phyloP scores from a whole-genome alignment of 2,888 invertebrate species.

The Diaphora mendica region DNA sequence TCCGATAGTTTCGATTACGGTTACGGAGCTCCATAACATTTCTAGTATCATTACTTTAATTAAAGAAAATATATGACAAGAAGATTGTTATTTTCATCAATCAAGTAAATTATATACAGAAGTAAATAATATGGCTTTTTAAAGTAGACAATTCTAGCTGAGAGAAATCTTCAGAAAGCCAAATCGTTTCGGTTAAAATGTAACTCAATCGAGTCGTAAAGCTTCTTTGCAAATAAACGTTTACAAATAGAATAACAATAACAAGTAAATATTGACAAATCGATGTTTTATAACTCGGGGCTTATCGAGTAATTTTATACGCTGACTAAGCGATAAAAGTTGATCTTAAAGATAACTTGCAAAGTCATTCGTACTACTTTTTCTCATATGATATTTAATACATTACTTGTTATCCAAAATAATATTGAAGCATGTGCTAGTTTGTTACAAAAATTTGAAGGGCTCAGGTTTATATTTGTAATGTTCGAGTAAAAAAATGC shows the following conservation, averaged over 20 bases:
- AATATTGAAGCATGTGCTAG: neutral
- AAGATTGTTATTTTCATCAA: neutral
- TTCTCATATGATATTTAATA: neutral
- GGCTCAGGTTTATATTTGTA: neutral
- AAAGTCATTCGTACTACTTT: neutral
- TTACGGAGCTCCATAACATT: too few relatives aligned
- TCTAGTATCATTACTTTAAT: neutral
- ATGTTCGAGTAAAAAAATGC: neutral
- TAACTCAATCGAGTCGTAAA: neutral
- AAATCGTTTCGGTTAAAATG: neutral
- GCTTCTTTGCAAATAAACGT: neutral
- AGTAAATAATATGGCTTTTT: neutral
- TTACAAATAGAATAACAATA: neutral
- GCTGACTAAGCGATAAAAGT: neutral
- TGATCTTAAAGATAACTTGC: neutral
- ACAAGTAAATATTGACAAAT: neutral
- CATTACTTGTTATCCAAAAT: neutral
- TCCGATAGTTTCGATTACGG: too few relatives aligned
- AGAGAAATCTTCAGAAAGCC: neutral
- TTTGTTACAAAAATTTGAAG: neutral
- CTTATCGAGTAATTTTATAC: neutral
- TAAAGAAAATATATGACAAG: neutral
- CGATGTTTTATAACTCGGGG: slow-evolving; percentile 4
- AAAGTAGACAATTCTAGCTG: neutral
- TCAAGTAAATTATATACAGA: neutral